Base-by-base conservation (phyloP, 2,888 invertebrate species). In the Cryptocephalus primarius region DNA sequence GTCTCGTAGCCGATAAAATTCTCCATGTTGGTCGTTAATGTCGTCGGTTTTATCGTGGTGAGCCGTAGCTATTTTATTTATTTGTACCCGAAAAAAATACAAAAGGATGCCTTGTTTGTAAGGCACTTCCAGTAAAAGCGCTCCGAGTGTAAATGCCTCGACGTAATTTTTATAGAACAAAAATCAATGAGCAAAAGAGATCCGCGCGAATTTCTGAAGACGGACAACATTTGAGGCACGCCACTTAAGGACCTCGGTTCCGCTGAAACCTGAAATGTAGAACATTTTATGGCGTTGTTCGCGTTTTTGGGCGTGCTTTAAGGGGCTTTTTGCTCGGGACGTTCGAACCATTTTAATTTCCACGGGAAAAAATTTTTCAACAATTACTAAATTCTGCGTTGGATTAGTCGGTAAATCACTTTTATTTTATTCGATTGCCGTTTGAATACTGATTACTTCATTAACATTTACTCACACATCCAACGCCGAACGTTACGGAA, bases 71-170 rank as follows among this genome's bases (percentile, higher is more conserved):
- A 22, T 22, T 52, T 54, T 48, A 47, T 51, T 53, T 49, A 53
- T 53, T 55, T 40, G 48, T 43, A 41, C 33, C 43, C 40, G 48
- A 49, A 57, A 54, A 56, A 57, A 57, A 49, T 53, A 52, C 49
- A 50, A 55, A 56, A 55, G 50, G 52, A 50, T 54, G 48, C 59
- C 59, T 55, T 59, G 55, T 59, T 56, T 52, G 59, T 56, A 54
- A 55, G 49, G 52, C 49, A 50, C 57, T 60, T 60, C 59, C 59
- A 60, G 58, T 57, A 55, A 60, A 58, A 50, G 53, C 57, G 57
- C 53, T 56, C 57, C 22, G 22, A 47, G 49, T 55, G 55, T 51
- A 57, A 58, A 60, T 60, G 55, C 57, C 55, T 58, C 41, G 52
- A 55, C 58, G 61, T 59, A 60, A 22, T 22, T 57, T 56, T 57